phyloP scores from a whole-genome alignment of 2,888 invertebrate species.

The Hesperia comma region DNA sequence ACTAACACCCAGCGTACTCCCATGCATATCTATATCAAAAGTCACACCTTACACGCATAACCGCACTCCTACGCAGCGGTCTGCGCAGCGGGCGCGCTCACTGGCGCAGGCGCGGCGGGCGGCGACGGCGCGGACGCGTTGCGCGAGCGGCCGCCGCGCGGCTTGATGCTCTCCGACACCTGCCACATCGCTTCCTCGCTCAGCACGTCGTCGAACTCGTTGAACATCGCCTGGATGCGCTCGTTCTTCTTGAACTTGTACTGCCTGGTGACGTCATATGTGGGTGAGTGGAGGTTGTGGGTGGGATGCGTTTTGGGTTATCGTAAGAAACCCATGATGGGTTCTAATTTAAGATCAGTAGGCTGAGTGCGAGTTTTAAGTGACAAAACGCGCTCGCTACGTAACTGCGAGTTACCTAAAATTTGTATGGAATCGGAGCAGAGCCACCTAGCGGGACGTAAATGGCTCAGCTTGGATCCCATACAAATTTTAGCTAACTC shows the following conservation, averaged over 20 bases:
- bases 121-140: constrained; percentile 52
- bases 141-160: constrained; percentile 87
- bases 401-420: too few species aligned
- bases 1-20: too few species aligned
- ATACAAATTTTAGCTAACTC: too few species aligned
- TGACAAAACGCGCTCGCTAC: too few species aligned
- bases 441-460: too few species aligned
- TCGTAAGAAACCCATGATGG: too few species aligned
- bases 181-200: constrained; percentile 99
- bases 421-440: too few species aligned
- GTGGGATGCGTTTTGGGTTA: too few species aligned
- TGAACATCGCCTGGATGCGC: constrained; percentile 96
- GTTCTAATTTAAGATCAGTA: too few species aligned
- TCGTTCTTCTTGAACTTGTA: constrained; percentile 97
- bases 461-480: too few species aligned
- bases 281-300: background rate
- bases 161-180: constrained; percentile 98
- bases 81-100: constrained; percentile 47
- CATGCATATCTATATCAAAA: too few species aligned
- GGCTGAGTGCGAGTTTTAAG: too few species aligned
- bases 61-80: constrained; percentile 38
- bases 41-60: background rate
- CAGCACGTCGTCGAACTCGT: constrained; percentile 97
- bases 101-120: constrained; percentile 46
- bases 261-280: constrained; percentile 83